Evolutionary conservation across 1,140 invertebrate genomes (phyloP), one percentile per base, ranked within the genome.

Genomic region (Oryzaephilus surinamensis): DNA sequence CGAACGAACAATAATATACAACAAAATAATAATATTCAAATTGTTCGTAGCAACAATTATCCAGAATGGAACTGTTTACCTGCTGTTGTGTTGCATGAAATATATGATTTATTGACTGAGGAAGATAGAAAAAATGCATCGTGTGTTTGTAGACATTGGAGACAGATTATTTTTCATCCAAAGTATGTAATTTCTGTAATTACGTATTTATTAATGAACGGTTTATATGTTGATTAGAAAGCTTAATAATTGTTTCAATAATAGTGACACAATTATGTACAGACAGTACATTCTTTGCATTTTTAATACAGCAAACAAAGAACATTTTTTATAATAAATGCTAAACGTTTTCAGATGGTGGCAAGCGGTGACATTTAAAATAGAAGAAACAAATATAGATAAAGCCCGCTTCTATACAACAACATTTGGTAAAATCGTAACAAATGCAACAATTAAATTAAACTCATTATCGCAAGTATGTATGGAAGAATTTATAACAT

Each of bases 21-120:
- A n/a, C n/a, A n/a, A n/a, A n/a, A n/a, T n/a, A n/a, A n/a, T n/a
- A n/a, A n/a, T n/a, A n/a, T n/a, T n/a, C n/a, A n/a, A n/a, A n/a
- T n/a, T n/a, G n/a, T n/a, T n/a, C n/a, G n/a, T n/a, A n/a, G n/a
- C n/a, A n/a, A n/a, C n/a, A n/a, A n/a, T n/a, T n/a, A n/a, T n/a
- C n/a, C n/a, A n/a, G n/a, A n/a, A n/a, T 62, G 60, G 60, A 47
- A 46, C 8, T 26, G 50, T 42, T 42, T 62, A 27, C 60, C 60
- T 21, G 48, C 50, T 26, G 38, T 61, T 20, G 42, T 61, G n/a
- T 38, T 61, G 32, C 41, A 55, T 29, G 46, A 62, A 36, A 56
- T 61, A 34, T 62, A 54, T 43, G 46, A 53, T 27, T 46, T 47
- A 26, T 42, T 62, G 13, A 46, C 35, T 33, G 29, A 45, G 27